phyloP scores from a whole-genome alignment of 2,797 vertebrate species.

The Aviceda leuphotes region DNA sequence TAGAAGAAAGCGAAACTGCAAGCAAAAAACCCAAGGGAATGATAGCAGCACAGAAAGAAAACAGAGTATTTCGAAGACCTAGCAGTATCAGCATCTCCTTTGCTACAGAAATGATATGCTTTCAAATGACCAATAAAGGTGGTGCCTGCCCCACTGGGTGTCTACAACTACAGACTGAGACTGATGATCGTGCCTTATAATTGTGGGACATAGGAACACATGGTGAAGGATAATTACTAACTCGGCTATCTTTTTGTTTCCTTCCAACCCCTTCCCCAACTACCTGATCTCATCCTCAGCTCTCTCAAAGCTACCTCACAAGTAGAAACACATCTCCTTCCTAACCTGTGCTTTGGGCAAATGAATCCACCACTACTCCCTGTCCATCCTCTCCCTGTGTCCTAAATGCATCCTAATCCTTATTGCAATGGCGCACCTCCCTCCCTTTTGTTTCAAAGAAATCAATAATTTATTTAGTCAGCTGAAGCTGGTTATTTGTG shows the following conservation, averaged over 20 bases:
- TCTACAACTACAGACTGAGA: neutral
- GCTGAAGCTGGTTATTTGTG: neutral
- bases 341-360: neutral
- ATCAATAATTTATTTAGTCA: neutral
- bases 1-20: neutral
- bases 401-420: neutral
- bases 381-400: neutral
- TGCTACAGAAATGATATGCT: neutral
- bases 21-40: neutral
- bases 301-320: neutral
- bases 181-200: neutral
- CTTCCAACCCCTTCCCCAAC: neutral
- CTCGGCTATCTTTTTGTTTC: neutral
- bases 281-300: neutral
- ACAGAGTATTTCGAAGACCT: neutral
- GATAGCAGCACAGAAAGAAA: neutral
- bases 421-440: accelerated
- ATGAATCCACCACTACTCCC: neutral
- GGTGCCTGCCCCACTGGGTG: accelerated
- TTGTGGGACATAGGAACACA: neutral
- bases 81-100: neutral
- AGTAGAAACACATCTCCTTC: neutral
- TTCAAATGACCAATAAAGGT: neutral
- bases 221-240: neutral
- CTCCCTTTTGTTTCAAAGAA: neutral